Evolutionary conservation across 2,888 invertebrate genomes (phyloP), one percentile per base, ranked within the genome.

Genomic region (Crossocerus cetratus): DNA sequence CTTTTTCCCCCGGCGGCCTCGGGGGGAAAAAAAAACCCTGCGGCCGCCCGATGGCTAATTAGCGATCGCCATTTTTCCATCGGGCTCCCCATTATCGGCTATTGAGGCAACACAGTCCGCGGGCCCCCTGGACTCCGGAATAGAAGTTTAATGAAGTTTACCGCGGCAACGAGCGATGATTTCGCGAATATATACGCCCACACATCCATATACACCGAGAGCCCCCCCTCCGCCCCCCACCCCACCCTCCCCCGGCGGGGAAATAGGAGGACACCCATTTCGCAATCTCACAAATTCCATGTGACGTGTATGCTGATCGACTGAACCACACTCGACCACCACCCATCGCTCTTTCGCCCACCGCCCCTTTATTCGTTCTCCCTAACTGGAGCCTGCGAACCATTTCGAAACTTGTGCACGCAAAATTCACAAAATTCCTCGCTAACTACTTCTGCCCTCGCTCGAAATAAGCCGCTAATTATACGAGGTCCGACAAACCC

Each of bases 81-180:
- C 82, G 83, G 81, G 80, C 84, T 80, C 80, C 82, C 85, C 83
- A 87, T 87, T 86, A 86, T 86, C 85, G 85, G 81, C 81, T 83
- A 85, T 80, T 80, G 82, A 80, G 78, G 79, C 69, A 72, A 78
- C 78, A 78, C 78, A 80, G 83, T 80, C 73, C 83, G 74, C 80
- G 80, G 82, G 75, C 4, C 23, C 8, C 32, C 32, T 32, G 32
- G 32, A 32, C 32, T 3, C 85, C 83, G 84, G 84, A 88, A 88
- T 88, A 84, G 88, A 85, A 85, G 85, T 87, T 88, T 88, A 88
- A 88, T 83, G 85, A 88, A 86, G 84, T 87, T 87, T 82, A 84
- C 80, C 81, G 83, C 81, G 82, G 80, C 82, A 82, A 75, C 74
- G 72, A 72, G 32, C 32, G 75, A 76, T 72, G 83, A 79, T 80